These are phyloP conservation scores for Spilosoma lubricipeda DNA, from an alignment of 2,888 invertebrate genomes.

Conservation along the genomic window DNA sequence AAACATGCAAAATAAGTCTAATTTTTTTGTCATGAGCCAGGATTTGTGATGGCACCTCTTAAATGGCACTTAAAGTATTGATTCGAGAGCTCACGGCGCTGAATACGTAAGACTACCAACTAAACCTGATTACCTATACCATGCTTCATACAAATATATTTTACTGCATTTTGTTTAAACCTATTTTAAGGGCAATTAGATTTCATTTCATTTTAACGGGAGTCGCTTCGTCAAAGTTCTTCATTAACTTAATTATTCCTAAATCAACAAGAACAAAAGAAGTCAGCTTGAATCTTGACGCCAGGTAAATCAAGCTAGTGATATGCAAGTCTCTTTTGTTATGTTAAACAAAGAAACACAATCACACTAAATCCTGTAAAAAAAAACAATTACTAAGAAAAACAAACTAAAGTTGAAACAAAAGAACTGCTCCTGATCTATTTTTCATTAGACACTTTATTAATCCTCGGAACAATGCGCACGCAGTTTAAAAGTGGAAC, in stretches of 20 bases:
- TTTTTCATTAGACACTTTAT: constrained; percentile 48
- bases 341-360: background rate
- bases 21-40: background rate
- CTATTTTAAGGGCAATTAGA: background rate
- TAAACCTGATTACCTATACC: background rate
- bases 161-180: background rate
- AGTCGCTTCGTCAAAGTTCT: background rate
- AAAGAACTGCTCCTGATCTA: constrained; percentile 30
- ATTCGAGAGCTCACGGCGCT: background rate
- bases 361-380: background rate
- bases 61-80: background rate
- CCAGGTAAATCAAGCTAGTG: background rate
- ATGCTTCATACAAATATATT: background rate
- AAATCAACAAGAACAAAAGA: background rate
- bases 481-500: constrained; percentile 52
- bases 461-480: constrained; percentile 50
- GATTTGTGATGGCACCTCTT: background rate
- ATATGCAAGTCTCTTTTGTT: background rate
- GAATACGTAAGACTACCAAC: background rate
- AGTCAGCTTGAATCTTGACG: background rate
- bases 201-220: background rate
- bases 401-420: constrained; percentile 28
- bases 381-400: background rate
- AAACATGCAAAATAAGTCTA: background rate
- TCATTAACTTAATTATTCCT: background rate